These are phyloP conservation scores for Alaudala cheleensis DNA, from an alignment of 2,113 vertebrate genomes.

Conservation along the genomic window DNA sequence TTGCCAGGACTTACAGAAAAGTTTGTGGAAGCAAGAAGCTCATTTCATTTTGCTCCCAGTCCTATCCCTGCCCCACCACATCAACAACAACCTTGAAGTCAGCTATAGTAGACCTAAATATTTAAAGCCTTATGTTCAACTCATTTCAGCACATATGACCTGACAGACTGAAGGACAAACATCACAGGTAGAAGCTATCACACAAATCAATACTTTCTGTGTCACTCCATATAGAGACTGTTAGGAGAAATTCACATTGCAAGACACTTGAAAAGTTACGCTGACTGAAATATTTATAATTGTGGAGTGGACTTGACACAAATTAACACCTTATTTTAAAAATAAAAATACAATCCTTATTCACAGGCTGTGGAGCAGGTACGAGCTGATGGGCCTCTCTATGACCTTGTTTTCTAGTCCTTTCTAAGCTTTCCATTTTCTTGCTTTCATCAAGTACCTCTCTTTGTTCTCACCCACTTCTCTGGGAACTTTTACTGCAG, in stretches of 20 bases:
- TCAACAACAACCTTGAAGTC: neutral
- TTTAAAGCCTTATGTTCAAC: neutral
- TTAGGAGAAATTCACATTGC: neutral
- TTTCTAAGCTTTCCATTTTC: neutral
- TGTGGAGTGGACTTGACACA: neutral
- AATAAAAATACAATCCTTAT: neutral
- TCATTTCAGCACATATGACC: neutral
- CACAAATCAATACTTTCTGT: neutral
- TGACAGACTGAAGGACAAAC: constrained; percentile 6
- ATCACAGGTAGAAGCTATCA: neutral
- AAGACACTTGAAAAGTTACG: neutral
- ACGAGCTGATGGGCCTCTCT: neutral
- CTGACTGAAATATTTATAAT: constrained; percentile 23
- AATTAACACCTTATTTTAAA: neutral
- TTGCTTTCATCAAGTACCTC: neutral
- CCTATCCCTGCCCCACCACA: neutral
- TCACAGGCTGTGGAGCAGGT: neutral
- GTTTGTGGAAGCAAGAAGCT: neutral
- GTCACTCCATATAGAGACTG: neutral
- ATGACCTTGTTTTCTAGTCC: neutral
- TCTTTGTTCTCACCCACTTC: neutral
- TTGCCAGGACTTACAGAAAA: neutral
- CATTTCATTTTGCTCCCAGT: neutral
- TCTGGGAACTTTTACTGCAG: neutral
- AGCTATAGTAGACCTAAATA: neutral